phyloP scores from a whole-genome alignment of 2,797 vertebrate genomes.

The Pseudochirops cupreus region DNA sequence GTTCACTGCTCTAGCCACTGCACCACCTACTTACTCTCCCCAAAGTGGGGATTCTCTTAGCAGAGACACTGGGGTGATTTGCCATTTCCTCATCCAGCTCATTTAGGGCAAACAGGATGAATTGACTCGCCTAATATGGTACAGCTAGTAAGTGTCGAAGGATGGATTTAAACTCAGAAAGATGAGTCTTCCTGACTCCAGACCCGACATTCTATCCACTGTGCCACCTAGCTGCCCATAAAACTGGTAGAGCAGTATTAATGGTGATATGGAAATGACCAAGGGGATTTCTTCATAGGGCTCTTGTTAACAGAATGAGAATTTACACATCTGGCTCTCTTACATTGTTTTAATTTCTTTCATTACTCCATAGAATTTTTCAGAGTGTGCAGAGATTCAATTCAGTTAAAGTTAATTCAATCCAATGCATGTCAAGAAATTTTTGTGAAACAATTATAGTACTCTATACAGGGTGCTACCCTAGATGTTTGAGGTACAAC shows the following conservation, averaged over 20 bases:
- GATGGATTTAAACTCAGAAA: not conserved
- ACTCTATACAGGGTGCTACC: not conserved
- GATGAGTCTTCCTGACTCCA: not conserved
- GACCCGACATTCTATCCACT: not conserved
- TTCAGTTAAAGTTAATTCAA: not conserved
- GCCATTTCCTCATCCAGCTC: not conserved
- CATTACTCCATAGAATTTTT: not conserved
- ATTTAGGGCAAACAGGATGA: not conserved
- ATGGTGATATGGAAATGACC: not conserved
- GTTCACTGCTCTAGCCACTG: not conserved
- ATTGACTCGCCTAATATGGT: not conserved
- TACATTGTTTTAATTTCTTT: not conserved
- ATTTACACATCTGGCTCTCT: not conserved
- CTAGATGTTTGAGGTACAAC: not conserved
- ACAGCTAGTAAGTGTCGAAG: not conserved
- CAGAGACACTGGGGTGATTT: not conserved
- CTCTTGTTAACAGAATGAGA: not conserved
- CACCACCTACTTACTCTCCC: not conserved
- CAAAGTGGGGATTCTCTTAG: not conserved
- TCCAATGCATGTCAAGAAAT: not conserved
- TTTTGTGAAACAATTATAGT: not conserved
- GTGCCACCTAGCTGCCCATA: not conserved
- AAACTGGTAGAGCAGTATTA: not conserved
- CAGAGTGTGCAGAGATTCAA: not conserved
- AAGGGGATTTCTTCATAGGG: not conserved